Evolutionary conservation across 2,113 vertebrate genomes (phyloP), one percentile per base, ranked within the genome.

Genomic region (Solea solea): DNA sequence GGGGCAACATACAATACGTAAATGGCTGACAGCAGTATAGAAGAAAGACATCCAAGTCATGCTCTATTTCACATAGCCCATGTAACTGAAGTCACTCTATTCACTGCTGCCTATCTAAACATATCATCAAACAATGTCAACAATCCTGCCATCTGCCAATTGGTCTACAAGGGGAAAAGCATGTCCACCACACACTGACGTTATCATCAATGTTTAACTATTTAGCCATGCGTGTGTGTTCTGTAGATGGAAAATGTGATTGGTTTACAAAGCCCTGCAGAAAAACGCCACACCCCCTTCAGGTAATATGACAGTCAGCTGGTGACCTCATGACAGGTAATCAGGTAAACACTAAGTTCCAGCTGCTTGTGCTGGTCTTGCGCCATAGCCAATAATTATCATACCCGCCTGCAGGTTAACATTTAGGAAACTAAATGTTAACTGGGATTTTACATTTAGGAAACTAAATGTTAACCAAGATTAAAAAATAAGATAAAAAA

Each of bases 231-330:
- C 4, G 5, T 39, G 7, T 34, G 34, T 56, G 4, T 58, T 40
- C 8, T 16, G 39, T 5, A 14, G 39, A 41, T 5, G n/a, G n/a
- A 34, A 59, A 50, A 16, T 7, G 7, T 10, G n/a, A 7, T 40
- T 16, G 69, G 53, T 72, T 64, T 57, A 64, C 64, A 60, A 2
- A 34, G 8, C 27, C 54, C 57, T 41, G 28, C 53, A 65, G 45
- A 53, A 41, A 46, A 34, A 48, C 7, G 69, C 60, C 67, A 76
- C 80, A 48, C 78, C 75, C 63, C 62, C 64, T 81, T 50, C 78
- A 89, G 83, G 88, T 90, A 81, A 66, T 74, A 77, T 76, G 74
- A 89, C 80, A 84, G 74, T 84, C 86, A 86, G 86, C 80, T 90
- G 87, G 53, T 85, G 64, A 82, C 83, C 84, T 85, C 77, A 64